Evolutionary conservation across 1,140 invertebrate genomes (phyloP), one percentile per base, ranked within the genome.

Genomic region (Dendroctonus valens): DNA sequence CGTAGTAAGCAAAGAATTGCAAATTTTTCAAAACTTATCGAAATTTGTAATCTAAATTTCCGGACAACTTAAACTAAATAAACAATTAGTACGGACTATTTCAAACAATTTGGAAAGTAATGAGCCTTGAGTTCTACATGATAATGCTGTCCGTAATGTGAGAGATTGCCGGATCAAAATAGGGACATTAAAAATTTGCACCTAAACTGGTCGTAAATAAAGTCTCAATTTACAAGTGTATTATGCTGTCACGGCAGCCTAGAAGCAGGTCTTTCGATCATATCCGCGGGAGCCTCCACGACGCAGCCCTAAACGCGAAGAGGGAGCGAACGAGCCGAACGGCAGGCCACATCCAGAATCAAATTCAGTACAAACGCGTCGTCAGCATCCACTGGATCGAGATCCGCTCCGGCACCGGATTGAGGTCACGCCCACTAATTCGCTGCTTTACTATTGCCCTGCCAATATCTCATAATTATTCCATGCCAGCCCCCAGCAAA

Each of bases 181-280:
- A 26, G 50, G 26, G 11, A 15, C 54, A 58, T 58, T 58, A 58
- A 61, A 61, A 61, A 61, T 61, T 61, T 50, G 48, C 59, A 41
- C 52, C 59, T 65, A 65, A 65, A 65, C 64, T 59, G 55, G 12
- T 52, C 64, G 54, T 65, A 65, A 65, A 65, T 65, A 65, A 65
- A 65, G 64, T 65, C 55, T 59, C 64, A 65, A 65, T 59, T 65
- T 65, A 65, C 64, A 65, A 65, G 64, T 65, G 64, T 65, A 65
- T 65, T 65, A 65, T 7, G 55, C 55, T 65, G 64, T 65, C 64
- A 65, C 55, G 41, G 46, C 40, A 26, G 46, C 65, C 65, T 49
- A 12, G 65, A 52, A 67, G 57, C 65, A 60, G 65, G 65, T 67
- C 58, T 55, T 67, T 67, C 65, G 65, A 67, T 67, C 65, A 67